Evolutionary conservation across 2,888 invertebrate species (phyloP).

Genomic region (Ditula angustiorana): DNA sequence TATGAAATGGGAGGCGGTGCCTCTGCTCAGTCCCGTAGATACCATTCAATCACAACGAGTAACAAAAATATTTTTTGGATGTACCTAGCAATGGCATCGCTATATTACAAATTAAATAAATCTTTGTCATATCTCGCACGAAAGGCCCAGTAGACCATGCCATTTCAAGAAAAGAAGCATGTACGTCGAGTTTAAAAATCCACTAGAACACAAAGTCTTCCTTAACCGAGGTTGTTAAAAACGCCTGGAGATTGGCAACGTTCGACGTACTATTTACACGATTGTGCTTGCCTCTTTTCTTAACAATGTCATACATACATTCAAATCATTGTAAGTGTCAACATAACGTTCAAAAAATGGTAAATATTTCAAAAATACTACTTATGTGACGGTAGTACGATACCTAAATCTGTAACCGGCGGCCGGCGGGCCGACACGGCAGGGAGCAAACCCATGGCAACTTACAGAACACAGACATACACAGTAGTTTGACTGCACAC

Average conservation of each 20-base stretch:
- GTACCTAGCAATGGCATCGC: conserved; percentile 59
- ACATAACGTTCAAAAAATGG: conserved; percentile 57
- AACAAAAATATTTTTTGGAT: conserved; percentile 56
- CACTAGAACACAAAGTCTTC: too few species aligned
- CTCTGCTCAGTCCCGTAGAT: conserved; percentile 42
- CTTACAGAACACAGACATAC: background rate
- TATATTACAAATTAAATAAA: conserved; percentile 41
- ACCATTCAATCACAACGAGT: conserved; percentile 61
- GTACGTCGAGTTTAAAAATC: background rate
- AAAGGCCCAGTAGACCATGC: conserved; percentile 27
- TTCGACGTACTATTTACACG: too few species aligned
- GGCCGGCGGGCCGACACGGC: conserved; percentile 22
- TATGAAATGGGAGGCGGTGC: conserved; percentile 29
- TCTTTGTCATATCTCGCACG: conserved; percentile 38
- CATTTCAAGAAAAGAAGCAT: conserved; percentile 8
- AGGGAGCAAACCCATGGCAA: background rate
- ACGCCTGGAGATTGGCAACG: too few species aligned
- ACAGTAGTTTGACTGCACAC: background rate
- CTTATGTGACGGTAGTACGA: conserved; percentile 45
- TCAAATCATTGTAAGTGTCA: conserved; percentile 37
- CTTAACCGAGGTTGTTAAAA: too few species aligned
- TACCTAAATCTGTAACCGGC: conserved; percentile 33
- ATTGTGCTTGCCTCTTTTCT: background rate
- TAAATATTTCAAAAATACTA: conserved; percentile 70
- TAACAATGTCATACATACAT: conserved; percentile 1